Evolutionary conservation across 2,888 invertebrate genomes (phyloP), one percentile per base, ranked within the genome.

Genomic region (Euplagia quadripunctaria): DNA sequence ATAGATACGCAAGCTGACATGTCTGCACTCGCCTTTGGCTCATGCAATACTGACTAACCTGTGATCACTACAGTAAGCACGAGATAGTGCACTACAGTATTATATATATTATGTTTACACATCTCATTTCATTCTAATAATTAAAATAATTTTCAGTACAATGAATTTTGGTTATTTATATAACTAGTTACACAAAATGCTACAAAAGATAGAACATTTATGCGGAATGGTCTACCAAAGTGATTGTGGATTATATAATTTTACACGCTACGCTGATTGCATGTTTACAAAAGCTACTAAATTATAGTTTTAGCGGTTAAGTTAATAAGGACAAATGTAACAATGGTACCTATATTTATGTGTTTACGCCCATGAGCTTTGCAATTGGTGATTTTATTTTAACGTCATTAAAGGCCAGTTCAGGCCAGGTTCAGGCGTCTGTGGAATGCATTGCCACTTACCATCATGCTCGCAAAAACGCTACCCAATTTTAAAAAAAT

Each of bases 171-270:
- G 12, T 31, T 61, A 31, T 31, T 61, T 14, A 31, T 61, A 6
- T 31, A 31, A 61, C 5, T 61, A 31, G 20, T 5, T 5, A 31
- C 61, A 61, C 61, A 61, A 14, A 61, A 61, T 31, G 1, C 20
- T 61, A 61, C 31, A 31, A 61, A 31, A 31, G 7, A 61, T 61
- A 20, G 58, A 58, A 58, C 20, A 58, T 20, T n/a, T 58, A 58
- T 58, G 4, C 11, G n/a, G 20, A 61, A 31, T 61, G 61, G 68
- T 58, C 11, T 11, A 68, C 20, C 61, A 58, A 58, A 69, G 58
- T 61, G 69, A 64, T 64, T 70, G 70, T 43, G 70, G n/a, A 42
- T 70, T 64, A 51, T 43, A 64, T 70, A 41, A 52, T 64, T 17
- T n/a, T n/a, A 64, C 63, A 31, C 51, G 14, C 61, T 20, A 64